Base-by-base conservation (phyloP, 2,888 invertebrate genomes). In the Itoplectis maculator region DNA sequence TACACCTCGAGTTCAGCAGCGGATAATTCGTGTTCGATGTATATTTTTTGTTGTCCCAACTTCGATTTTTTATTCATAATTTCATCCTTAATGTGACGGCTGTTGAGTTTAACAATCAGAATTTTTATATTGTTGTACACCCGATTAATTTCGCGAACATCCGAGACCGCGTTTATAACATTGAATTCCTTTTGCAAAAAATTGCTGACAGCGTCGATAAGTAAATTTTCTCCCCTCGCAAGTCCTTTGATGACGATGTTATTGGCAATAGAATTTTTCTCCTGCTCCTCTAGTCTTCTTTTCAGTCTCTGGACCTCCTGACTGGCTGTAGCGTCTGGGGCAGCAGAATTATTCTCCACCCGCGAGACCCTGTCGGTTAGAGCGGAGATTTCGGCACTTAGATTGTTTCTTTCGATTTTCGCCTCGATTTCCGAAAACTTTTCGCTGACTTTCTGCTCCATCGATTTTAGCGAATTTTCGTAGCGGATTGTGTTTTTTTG, bases 21-120 rank as follows among this genome's bases (percentile, higher is more conserved):
- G 13, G 77, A 51, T 8, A 78, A 20, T 11, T 70, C 78, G 18
- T n/a, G 54, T 4, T 77, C 56, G 15, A 77, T 77, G 18, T 59
- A 78, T 11, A 70, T 70, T 56, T 78, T 37, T 5, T 18, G 56
- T n/a, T 29, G 37, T 35, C 59, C 61, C 4, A 78, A 61, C 20
- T 61, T 56, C 18, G 20, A 47, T 45, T 78, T 78, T 0, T 56
- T 35, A 13, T 49, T 61, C 72, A 78, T 69, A 9, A 61, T 72
- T 23, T 47, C 61, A 0, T 78, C 45, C 35, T 78, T 78, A 13
- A 37, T 15, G 18, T n/a, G 8, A 4, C 37, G 63, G 13, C 63
- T 61, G 2, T 11, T 9, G 1, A 72, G 51, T 13, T 56, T 70
- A 35, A 70, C 78, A 1, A 78, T 20, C 15, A 40, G 15, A 8